Conservation (phyloP, 2,888 invertebrate genomes). For the Linnaemya tessellans region DNA sequence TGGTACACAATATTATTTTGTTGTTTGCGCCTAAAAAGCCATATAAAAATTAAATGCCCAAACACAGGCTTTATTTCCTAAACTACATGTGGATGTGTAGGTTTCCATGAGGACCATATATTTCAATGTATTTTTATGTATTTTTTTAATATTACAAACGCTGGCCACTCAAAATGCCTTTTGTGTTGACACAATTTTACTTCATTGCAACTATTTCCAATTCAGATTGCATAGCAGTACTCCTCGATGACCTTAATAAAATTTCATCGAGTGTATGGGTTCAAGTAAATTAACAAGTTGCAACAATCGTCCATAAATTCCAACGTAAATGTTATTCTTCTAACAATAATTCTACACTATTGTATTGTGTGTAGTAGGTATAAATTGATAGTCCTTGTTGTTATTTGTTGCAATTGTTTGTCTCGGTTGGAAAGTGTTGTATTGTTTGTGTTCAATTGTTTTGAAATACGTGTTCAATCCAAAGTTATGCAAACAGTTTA, state of each 20-base stretch:
- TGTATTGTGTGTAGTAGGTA: slow-evolving; percentile 57
- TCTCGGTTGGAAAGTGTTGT: slow-evolving; percentile 51
- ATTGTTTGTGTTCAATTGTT: slow-evolving; percentile 65
- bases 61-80: too few species aligned
- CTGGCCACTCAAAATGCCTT: too few species aligned
- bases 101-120: too few species aligned
- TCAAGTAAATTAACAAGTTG: slow-evolving; percentile 47
- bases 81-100: too few species aligned
- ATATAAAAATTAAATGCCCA: too few species aligned
- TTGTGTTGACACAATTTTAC: too few species aligned
- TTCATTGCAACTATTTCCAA: too few species aligned
- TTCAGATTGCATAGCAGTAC: too few species aligned
- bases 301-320: slow-evolving; percentile 47
- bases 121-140: neutral
- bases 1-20: too few species aligned
- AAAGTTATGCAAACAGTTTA: slow-evolving; percentile 32
- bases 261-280: neutral
- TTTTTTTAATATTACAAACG: too few species aligned
- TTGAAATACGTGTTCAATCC: slow-evolving; percentile 56
- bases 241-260: neutral
- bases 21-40: too few species aligned
- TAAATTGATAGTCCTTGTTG: slow-evolving; percentile 21
- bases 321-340: slow-evolving; percentile 48
- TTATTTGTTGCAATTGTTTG: slow-evolving; percentile 56
- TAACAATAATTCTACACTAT: slow-evolving; percentile 61